Evolutionary conservation across 2,888 invertebrate species (phyloP), one percentile per base, ranked within the genome.

Genomic region (Cosmia pyralina): DNA sequence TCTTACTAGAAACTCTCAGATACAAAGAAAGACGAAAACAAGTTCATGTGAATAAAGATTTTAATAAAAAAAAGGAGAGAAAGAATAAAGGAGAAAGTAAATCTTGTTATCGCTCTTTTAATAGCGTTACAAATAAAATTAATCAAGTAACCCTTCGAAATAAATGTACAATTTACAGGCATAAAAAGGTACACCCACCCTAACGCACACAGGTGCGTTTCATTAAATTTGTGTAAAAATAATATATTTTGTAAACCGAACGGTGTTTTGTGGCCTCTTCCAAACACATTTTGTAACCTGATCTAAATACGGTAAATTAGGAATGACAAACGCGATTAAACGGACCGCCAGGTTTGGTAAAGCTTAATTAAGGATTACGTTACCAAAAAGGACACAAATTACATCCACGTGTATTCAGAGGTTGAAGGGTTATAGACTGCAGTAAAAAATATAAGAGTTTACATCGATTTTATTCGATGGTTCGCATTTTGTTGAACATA

Each of bases 331-430:
- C 86, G 84, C 86, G 85, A 88, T 89, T 90, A 87, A 87, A 86
- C 79, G 83, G 81, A 88, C 87, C 86, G 84, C 81, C 87, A 85
- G 87, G 87, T 85, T 84, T 79, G 80, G 83, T 77, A 83, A 84
- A 81, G 87, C 88, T 90, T 90, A 88, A 91, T 91, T 90, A 88
- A 84, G 90, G 88, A 89, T 91, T 88, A 89, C 73, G 85, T 85
- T 85, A 86, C 87, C 85, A 84, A 86, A 87, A 87, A 71, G 85
- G 88, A 87, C 87, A 87, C 83, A 85, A 85, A 85, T 86, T 82
- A 79, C 81, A 84, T 85, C 79, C 84, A 77, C 63, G 72, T 77
- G 66, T 81, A 67, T 78, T 78, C 76, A 84, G 80, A 86, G 81
- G 85, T 83, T 75, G 59, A 69, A 52, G 69, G 70, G 69, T 72